Evolutionary conservation across 2,888 invertebrate species (phyloP).

Genomic region (Eupeodes luniger): DNA sequence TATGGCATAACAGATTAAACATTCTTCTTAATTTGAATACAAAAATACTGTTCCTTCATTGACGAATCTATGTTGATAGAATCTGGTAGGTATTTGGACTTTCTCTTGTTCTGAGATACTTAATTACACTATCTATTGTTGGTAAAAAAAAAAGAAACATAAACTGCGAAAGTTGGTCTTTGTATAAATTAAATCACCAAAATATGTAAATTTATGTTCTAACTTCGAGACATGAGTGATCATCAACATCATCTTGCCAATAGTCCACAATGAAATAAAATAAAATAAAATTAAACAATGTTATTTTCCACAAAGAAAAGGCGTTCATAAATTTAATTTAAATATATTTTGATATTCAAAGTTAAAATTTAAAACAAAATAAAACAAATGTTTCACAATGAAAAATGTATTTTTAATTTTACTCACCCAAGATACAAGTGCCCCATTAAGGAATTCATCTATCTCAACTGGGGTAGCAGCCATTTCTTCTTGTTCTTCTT

Average conservation of each 20-base stretch:
- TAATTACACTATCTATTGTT: not conserved
- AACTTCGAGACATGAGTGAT: not conserved
- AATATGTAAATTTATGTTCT: constrained; percentile 10
- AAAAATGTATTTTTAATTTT: not conserved
- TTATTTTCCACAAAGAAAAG: not conserved
- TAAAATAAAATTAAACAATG: not conserved
- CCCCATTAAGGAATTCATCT: constrained; percentile 93
- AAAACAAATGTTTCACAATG: not conserved
- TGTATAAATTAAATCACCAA: not conserved
- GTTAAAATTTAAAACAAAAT: not conserved
- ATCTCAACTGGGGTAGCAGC: constrained; percentile 87
- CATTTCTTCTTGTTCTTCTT: constrained; percentile 77
- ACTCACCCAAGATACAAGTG: constrained; percentile 94
- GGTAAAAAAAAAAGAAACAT: not conserved
- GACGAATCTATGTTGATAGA: not conserved
- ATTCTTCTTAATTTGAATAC: constrained; percentile 5
- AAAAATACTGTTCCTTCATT: not conserved
- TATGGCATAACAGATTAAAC: not conserved
- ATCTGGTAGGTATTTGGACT: not conserved
- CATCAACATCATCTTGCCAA: not conserved
- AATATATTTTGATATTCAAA: not conserved
- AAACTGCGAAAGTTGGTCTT: constrained; percentile 1
- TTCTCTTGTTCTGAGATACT: constrained; percentile 15
- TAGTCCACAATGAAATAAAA: not conserved
- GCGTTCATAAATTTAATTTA: too few species aligned